Percentiles rank a stretch among this genome's conserved stretches.
phyloP scores from a whole-genome alignment of 2,797 vertebrate species.

The Perdix hodgsoniae region DNA sequence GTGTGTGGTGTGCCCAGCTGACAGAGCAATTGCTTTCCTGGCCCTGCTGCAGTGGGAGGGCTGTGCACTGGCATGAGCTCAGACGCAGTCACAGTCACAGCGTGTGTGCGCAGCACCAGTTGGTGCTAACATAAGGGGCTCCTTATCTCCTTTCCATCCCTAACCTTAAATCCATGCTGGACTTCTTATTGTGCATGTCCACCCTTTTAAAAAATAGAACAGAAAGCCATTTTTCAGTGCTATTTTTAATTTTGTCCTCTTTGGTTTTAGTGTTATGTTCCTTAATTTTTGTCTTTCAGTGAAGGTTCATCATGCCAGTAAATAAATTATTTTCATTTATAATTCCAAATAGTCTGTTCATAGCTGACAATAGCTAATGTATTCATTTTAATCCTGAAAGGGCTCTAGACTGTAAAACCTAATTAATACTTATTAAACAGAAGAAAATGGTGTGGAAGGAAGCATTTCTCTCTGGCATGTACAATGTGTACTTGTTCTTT shows the following conservation, averaged over 20 bases:
- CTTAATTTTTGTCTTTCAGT: not conserved
- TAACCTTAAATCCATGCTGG: conserved; percentile 1
- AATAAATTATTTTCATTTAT: conserved; percentile 29
- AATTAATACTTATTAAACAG: conserved; percentile 41
- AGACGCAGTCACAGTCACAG: not conserved
- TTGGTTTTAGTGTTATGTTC: not conserved
- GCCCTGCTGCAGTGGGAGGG: not conserved
- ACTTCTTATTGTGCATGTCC: not conserved
- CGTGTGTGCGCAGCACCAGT: rapidly evolving
- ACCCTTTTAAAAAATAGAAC: not conserved
- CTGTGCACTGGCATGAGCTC: not conserved
- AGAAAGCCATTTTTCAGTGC: not conserved
- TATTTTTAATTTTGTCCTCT: not conserved
- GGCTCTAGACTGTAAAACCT: not conserved
- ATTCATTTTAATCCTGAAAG: not conserved
- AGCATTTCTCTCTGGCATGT: not conserved
- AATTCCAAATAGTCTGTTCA: not conserved
- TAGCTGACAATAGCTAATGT: not conserved
- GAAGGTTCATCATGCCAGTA: not conserved
- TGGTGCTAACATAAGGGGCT: not conserved
- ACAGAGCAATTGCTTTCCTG: not conserved
- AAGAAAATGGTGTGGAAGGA: not conserved
- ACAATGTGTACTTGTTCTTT: not conserved
- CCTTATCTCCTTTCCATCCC: not conserved
- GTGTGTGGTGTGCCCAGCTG: not conserved